These are phyloP conservation scores for Catalaphyllia jardinei DNA, from an alignment of 64 coral and sea anemone genomes.

Conservation along the genomic window DNA sequence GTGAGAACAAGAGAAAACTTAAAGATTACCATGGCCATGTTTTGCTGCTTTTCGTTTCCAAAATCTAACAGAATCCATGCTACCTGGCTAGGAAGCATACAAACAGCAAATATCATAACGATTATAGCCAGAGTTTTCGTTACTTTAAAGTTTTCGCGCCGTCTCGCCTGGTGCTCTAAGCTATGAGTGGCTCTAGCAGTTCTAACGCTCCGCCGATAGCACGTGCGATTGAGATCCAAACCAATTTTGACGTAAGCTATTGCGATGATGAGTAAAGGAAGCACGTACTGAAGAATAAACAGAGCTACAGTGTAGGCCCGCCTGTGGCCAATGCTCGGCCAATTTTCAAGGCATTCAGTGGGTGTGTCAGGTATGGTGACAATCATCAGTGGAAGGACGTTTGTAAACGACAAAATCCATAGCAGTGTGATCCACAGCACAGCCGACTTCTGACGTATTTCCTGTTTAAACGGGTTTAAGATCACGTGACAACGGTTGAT, in stretches of 20 bases:
- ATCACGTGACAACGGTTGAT: conserved; percentile 89
- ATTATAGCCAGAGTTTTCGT: conserved; percentile 77
- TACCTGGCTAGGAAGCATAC: conserved; percentile 72
- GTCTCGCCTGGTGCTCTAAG: conserved; percentile 31
- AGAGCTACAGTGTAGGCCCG: conserved; percentile 65
- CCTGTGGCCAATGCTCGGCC: conserved; percentile 64
- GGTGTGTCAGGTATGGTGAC: conserved; percentile 28
- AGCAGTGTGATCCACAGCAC: conserved; percentile 48
- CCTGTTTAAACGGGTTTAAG: conserved; percentile 72
- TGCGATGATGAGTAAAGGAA: conserved; percentile 68
- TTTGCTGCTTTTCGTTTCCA: conserved; percentile 30
- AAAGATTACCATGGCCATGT: neutral
- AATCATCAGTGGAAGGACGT: conserved; percentile 73
- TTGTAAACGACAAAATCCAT: conserved; percentile 73
- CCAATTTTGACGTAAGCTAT: conserved; percentile 86
- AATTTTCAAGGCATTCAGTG: conserved; percentile 47
- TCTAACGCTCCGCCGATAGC: neutral
- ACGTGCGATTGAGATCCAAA: conserved; percentile 54
- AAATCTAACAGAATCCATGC: conserved; percentile 65
- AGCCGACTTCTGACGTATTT: conserved; percentile 67
- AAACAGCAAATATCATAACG: conserved; percentile 65
- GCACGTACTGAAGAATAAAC: conserved; percentile 72
- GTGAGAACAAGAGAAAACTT: conserved; percentile 51
- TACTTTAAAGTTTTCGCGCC: conserved; percentile 72
- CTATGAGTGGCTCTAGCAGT: neutral